Evolutionary conservation across 2,888 invertebrate genomes (phyloP), one percentile per base, ranked within the genome.

Genomic region (Thereva unica): DNA sequence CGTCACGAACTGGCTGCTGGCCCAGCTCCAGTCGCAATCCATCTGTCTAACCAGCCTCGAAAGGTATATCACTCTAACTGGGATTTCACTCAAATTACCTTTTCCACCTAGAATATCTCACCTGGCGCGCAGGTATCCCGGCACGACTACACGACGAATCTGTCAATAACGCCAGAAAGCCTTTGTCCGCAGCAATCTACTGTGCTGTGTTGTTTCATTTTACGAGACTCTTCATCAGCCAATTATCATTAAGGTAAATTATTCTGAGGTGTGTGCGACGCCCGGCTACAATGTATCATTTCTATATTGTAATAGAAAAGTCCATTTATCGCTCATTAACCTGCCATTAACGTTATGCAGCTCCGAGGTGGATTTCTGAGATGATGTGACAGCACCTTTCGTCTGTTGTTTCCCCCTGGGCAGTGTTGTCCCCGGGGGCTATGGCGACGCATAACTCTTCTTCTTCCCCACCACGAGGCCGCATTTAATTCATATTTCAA

Each of bases 201-300:
- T 23, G 23, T 23, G 23, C 2, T 23, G 23, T 23, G 23, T 23
- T 23, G 23, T 23, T 23, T 23, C 23, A 23, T 23, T 23, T 23
- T 23, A 23, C 23, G 23, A 10, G 35, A 49, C n/a, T 38, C 8
- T 40, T 49, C 41, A 23, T 10, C 35, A 41, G 40, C 44, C 53
- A 49, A 53, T 64, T 64, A 64, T 49, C 64, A 54, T 64, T 64
- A 52, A 54, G 45, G 54, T 35, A 54, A 38, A 64, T 64, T 53
- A 53, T 54, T 52, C 53, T 35, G 44, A 64, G 52, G 54, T 23
- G 23, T 23, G 23, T 52, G 53, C 45, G n/a, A n/a, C n/a, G 64
- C 64, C 23, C 41, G 3, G 35, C 41, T 10, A 64, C 54, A 64
- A 64, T 64, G 54, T 54, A 45, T 54, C 64, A 63, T 37, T 50